Percentiles rank a stretch among this genome's conserved stretches.
These are phyloP conservation scores for Enteromius argenteus DNA, from an alignment of 2,797 vertebrate species.

Conservation along the genomic window DNA sequence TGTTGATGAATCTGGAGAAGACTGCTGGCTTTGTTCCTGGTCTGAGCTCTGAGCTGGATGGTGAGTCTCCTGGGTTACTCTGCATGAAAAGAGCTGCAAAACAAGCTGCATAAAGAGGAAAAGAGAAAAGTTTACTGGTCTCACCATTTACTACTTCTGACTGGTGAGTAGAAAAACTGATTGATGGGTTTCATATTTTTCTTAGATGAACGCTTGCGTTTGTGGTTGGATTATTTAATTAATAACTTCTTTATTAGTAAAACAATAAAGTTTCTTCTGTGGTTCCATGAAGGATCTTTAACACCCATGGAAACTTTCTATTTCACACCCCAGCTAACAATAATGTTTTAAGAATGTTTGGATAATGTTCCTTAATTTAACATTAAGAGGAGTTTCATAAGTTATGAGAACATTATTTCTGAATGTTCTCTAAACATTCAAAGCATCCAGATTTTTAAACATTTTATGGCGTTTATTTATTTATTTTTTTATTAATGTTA, in stretches of 20 bases:
- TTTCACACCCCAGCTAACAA: neutral
- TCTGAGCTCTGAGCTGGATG: slow-evolving; percentile 49
- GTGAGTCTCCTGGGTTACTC: slow-evolving; percentile 56
- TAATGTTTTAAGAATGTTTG: neutral
- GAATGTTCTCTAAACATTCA: neutral
- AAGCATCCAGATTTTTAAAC: neutral
- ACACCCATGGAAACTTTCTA: neutral
- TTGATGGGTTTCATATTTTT: neutral
- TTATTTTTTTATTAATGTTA: neutral
- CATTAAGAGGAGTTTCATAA: too few species aligned
- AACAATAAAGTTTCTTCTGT: neutral
- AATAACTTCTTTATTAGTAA: neutral
- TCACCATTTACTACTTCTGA: neutral
- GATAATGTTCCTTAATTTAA: neutral
- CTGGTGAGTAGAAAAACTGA: slow-evolving; percentile 7
- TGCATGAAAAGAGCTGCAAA: slow-evolving; percentile 22
- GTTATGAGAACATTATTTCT: neutral
- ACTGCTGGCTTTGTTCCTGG: slow-evolving; percentile 72
- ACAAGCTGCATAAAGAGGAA: slow-evolving; percentile 10
- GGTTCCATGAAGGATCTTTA: neutral
- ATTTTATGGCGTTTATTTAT: neutral
- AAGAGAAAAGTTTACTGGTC: neutral
- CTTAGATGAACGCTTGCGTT: neutral
- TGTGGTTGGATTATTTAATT: neutral
- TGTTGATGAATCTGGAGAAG: slow-evolving; percentile 58